A percentile compares a stretch with the other conserved stretches of the same genome.
phyloP scores from a whole-genome alignment of 1,140 invertebrate genomes.

The Thereuonema tuberculata region DNA sequence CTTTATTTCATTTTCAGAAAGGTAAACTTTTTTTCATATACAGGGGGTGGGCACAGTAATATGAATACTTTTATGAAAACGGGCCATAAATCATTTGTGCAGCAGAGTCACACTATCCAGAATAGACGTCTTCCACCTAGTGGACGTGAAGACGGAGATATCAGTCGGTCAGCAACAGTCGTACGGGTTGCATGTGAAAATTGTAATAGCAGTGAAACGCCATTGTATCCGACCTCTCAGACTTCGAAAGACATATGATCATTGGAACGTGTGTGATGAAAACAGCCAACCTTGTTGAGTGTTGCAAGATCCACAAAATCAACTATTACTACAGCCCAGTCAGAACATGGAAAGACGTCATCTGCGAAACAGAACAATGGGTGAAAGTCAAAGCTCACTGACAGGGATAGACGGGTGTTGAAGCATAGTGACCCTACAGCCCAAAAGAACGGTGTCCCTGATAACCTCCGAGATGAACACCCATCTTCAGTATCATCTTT shows the following conservation, averaged over 20 bases:
- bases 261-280: neutral
- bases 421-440: neutral
- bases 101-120: too few species aligned
- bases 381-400: neutral
- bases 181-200: neutral
- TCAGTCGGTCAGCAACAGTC: neutral
- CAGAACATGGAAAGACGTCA: neutral
- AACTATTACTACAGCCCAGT: neutral
- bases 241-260: neutral
- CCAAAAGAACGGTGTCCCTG: neutral
- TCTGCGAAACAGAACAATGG: neutral
- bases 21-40: too few species aligned
- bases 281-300: neutral
- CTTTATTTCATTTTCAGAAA: too few species aligned
- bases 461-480: neutral
- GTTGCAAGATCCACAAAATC: neutral
- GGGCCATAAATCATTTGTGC: too few species aligned
- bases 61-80: too few species aligned
- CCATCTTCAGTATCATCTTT: neutral
- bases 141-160: neutral
- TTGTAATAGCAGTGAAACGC: neutral
- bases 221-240: neutral
- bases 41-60: too few species aligned
- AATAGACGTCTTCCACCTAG: neutral
- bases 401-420: neutral